Conservation (phyloP, 2,113 vertebrate genomes). For the Hydrochoerus hydrochaeris region DNA sequence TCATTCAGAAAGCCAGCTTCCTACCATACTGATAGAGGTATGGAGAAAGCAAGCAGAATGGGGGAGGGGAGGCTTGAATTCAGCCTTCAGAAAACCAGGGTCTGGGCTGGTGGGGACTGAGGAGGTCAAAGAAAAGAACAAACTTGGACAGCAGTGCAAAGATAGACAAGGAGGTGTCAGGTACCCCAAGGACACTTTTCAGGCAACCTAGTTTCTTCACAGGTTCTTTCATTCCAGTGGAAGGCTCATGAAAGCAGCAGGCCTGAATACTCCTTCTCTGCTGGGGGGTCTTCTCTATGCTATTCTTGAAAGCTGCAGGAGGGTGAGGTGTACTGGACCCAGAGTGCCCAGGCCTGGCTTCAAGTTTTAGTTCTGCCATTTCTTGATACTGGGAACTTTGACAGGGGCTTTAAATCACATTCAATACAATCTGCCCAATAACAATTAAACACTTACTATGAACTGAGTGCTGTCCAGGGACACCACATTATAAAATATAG, state of each 20-base stretch:
- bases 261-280: neutral
- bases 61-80: neutral
- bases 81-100: neutral
- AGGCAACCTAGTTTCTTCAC: neutral
- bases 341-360: neutral
- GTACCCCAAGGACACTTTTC: neutral
- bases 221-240: neutral
- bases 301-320: neutral
- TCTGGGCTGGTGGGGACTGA: neutral
- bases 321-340: neutral
- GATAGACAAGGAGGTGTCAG: neutral
- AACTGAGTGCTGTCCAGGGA: neutral
- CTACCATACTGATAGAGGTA: neutral
- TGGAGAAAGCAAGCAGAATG: neutral
- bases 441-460: neutral
- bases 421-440: neutral
- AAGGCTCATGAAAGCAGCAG: neutral
- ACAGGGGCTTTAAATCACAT: constrained; percentile 35
- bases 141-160: neutral
- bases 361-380: neutral
- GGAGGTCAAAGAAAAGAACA: neutral
- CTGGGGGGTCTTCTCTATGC: neutral
- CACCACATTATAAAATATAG: constrained; percentile 35
- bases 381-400: neutral
- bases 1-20: constrained; percentile 82